Evolutionary conservation across 2,888 invertebrate species (phyloP), one percentile per base, ranked within the genome.

Genomic region (Cephus spinipes): DNA sequence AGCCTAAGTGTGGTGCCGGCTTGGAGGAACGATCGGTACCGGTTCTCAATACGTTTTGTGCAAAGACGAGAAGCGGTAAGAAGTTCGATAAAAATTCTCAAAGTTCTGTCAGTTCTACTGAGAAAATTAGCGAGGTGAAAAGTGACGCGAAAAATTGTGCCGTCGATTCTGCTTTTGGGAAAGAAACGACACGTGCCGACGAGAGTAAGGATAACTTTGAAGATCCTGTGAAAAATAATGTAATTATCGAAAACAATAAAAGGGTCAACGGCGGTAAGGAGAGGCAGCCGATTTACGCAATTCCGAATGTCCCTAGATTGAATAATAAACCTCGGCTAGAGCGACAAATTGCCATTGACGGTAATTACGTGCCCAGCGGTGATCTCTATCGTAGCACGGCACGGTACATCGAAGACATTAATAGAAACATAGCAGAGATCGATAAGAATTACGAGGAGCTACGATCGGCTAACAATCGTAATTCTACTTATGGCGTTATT

Each of bases 371-470:
- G 1, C 89, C 89, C 0, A 89, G 90, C 71, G 89, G 89, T 30
- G 89, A 90, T 84, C 84, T 90, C 4, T 90, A 89, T 69, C 85
- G 89, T 11, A 89, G 88, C 69, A 89, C 90, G 2, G 87, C 87
- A 1, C 86, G 86, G 75, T 90, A 90, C 81, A 90, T 90, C 79
- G 90, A 90, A 75, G 90, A 90, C 74, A 89, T 90, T 15, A 90
- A 90, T 77, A 83, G 85, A 12, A 90, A 90, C 79, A 87, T 90
- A 15, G 90, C 90, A 0, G 90, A 90, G 79, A 90, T 90, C 75
- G 90, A 90, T 73, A 88, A 89, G 75, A 90, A 87, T 34, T 89
- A 88, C 82, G 89, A 89, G 76, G 87, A 88, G 73, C 79, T 89
- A 12, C 82, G 87, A 23, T 83, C 84, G 35, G 81, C 78, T 30